Evolutionary conservation across 2,113 vertebrate species (phyloP).

Genomic region (Hypocryptadius cinnamomeus): DNA sequence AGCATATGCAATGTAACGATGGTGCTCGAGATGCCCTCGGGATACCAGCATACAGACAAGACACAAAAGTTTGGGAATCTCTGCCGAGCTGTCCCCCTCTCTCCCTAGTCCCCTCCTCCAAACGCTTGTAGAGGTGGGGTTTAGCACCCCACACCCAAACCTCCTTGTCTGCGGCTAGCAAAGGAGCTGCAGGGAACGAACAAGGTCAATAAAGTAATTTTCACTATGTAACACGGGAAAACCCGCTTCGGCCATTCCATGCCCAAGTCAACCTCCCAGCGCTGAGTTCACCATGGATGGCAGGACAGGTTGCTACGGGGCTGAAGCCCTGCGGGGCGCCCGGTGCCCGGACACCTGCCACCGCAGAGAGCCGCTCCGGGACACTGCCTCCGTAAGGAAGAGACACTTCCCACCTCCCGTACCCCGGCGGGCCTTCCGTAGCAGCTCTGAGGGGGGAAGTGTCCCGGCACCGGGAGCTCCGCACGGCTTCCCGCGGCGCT

Average conservation of each 20-base stretch:
- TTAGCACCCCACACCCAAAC: not conserved
- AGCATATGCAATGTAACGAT: not conserved
- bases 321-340: not conserved
- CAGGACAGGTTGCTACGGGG: not conserved
- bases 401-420: not conserved
- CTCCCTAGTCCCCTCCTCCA: not conserved
- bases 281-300: accelerated
- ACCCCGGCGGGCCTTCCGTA: not conserved
- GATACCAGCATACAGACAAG: not conserved
- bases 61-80: not conserved
- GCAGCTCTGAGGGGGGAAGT: accelerated
- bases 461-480: too few relatives aligned
- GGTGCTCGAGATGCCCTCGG: accelerated
- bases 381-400: accelerated
- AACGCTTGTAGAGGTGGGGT: not conserved
- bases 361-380: not conserved
- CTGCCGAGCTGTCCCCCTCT: accelerated
- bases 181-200: not conserved
- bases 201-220: not conserved
- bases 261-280: accelerated
- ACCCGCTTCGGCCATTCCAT: accelerated
- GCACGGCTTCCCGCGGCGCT: not conserved
- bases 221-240: accelerated
- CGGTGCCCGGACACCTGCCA: not conserved
- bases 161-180: not conserved